Conservation (phyloP, 2,888 invertebrate species). For the Tinea pellionella region DNA sequence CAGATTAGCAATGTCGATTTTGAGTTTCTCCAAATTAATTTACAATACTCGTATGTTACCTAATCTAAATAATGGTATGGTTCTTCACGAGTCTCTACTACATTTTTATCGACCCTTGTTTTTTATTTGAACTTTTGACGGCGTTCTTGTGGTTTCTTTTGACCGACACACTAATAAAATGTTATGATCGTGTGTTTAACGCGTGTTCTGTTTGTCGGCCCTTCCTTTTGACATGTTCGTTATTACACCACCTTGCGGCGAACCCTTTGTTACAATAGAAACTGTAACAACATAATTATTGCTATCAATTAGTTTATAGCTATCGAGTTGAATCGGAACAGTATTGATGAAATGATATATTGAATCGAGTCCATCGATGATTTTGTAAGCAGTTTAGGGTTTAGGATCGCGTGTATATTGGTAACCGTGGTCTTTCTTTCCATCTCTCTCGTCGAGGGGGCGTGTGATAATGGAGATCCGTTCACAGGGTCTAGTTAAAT, state of each 20-base stretch:
- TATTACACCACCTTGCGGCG: constrained; percentile 61
- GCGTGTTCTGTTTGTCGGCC: constrained; percentile 63
- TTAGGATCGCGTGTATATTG: constrained; percentile 19
- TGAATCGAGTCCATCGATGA: constrained; percentile 18
- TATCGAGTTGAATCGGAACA: constrained; percentile 24
- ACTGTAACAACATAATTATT: constrained; percentile 59
- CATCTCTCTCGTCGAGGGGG: constrained; percentile 36
- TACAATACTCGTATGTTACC: too few relatives aligned
- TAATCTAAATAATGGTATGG: neutral
- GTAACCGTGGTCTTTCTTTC: constrained; percentile 20
- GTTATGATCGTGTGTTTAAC: constrained; percentile 69
- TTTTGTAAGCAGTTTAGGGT: constrained; percentile 31
- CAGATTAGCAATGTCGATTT: too few relatives aligned
- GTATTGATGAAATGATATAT: neutral
- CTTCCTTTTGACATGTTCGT: constrained; percentile 67
- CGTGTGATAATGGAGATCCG: constrained; percentile 46
- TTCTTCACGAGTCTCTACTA: neutral
- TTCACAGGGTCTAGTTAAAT: constrained; percentile 61
- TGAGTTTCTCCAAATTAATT: too few relatives aligned
- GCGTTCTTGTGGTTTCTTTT: constrained; percentile 64
- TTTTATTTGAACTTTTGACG: constrained; percentile 63
- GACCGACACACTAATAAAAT: constrained; percentile 68
- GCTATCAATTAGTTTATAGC: constrained; percentile 45
- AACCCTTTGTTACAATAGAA: constrained; percentile 23
- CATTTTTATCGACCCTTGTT: constrained; percentile 20